Base-by-base conservation (phyloP, 2,797 vertebrate species). In the Enteromius unitaeniatus region DNA sequence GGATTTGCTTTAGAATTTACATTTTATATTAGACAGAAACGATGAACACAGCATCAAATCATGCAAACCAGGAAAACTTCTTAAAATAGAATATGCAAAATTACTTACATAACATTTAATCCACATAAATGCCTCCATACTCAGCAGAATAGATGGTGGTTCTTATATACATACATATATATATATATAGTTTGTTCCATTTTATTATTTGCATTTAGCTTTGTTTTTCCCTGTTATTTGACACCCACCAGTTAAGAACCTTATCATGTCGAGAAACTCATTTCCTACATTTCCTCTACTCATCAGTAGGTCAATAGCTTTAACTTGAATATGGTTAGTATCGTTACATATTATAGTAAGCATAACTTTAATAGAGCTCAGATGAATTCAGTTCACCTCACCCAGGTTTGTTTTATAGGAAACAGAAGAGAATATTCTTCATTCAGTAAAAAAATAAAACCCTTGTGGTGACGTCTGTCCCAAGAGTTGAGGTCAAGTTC, bases 321-420 rank as follows among this genome's bases (percentile, higher is more conserved):
- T 2, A 45, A 60, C 75, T 45, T 55, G 17, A 40, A 62, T 10
- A 58, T 45, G 26, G n/a, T 28, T 45, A 21, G 31, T 64, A 31
- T 28, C 31, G 23, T 65, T 15, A 28, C 17, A 34, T 49, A 65
- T 45, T 62, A 60, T 49, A 62, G 13, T 49, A 65, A 74, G 31
- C 37, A 23, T 73, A 34, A 72, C 53, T 60, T 81, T 21, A 80
- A 70, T n/a, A 58, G 40, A 34, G 4, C 26, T 45, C 76, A 47
- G 15, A 26, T 64, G 17, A 13, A 72, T 81, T 47, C 0, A 19
- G 19, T 72, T 72, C 7, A 74, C 28, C 19, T 81, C 40, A 64
- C 34, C 26, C 13, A 49, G 15, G 14, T 37, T 51, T 21, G 72
- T 81, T 81, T 81, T 34, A 67, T 21, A 13, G n/a, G 40, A 64